Conservation (phyloP, 1,140 invertebrate genomes). For the Listronotus bonariensis region DNA sequence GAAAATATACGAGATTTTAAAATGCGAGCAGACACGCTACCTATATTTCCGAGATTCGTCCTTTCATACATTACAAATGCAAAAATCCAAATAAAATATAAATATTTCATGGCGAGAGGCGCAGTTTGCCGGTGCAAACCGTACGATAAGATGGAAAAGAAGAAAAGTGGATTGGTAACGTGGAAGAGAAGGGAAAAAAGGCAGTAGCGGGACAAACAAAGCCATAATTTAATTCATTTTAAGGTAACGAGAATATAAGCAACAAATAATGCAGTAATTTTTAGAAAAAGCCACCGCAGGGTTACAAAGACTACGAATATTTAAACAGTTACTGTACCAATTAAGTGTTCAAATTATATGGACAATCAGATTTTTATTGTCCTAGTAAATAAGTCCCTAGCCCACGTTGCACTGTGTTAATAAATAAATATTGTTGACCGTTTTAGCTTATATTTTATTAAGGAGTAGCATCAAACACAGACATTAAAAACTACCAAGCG, state of each 20-base stretch:
- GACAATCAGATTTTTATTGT: too few species aligned
- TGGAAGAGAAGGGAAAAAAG: background rate
- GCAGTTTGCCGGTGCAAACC: conserved; percentile 33
- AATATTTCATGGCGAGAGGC: conserved; percentile 38
- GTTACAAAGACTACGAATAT: too few species aligned
- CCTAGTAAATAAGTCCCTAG: too few species aligned
- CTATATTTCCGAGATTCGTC: conserved; percentile 34
- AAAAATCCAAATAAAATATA: conserved; percentile 38
- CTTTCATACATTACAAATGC: conserved; percentile 21
- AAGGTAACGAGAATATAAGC: background rate
- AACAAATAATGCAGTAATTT: too few species aligned
- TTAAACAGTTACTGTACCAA: too few species aligned
- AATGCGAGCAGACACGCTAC: conserved; percentile 28
- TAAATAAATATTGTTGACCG: too few species aligned
- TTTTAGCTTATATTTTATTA: too few species aligned
- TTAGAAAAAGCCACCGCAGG: too few species aligned
- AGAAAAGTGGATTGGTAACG: conserved; percentile 29
- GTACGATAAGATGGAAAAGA: conserved; percentile 10
- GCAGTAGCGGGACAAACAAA: conserved; percentile 14
- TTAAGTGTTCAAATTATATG: too few species aligned
- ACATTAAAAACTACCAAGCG: too few species aligned
- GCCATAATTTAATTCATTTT: background rate
- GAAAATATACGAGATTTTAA: conserved; percentile 32
- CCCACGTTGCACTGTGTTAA: too few species aligned
- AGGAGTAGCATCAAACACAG: too few species aligned